Percentiles rank a stretch among this genome's conserved stretches.
phyloP scores from a whole-genome alignment of 2,888 invertebrate species.

The Sesamia inferens region DNA sequence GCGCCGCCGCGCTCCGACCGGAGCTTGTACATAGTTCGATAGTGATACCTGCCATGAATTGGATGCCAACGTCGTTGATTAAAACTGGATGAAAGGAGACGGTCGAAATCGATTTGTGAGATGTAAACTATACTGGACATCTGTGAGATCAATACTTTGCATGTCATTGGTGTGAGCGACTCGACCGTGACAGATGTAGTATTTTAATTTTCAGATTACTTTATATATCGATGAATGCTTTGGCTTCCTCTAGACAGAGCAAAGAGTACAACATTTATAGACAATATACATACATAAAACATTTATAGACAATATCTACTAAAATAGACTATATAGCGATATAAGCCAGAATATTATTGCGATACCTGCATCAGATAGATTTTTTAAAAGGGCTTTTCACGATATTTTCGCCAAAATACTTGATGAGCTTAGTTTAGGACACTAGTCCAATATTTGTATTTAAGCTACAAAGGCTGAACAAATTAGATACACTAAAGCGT shows the following conservation, averaged over 20 bases:
- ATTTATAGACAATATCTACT: not conserved
- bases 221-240: not conserved
- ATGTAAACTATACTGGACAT: constrained; percentile 6
- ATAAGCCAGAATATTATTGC: not conserved
- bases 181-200: not conserved
- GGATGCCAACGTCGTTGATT: constrained; percentile 46
- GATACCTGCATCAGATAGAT: constrained; percentile 5
- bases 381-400: not conserved
- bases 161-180: not conserved
- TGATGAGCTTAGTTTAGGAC: constrained; percentile 16
- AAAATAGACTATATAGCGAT: not conserved
- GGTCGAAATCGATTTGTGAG: constrained; percentile 19
- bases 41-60: constrained; percentile 29
- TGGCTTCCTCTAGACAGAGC: not conserved
- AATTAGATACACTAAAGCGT: constrained; percentile 27
- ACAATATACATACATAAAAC: too few species aligned
- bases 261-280: too few species aligned
- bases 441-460: constrained; percentile 24
- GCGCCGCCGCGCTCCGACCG: not conserved
- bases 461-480: constrained; percentile 35
- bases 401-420: constrained; percentile 7
- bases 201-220: not conserved
- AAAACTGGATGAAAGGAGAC: constrained; percentile 42
- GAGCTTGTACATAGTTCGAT: constrained; percentile 46
- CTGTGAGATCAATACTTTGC: not conserved